These are phyloP conservation scores for Notechis scutatus DNA, from an alignment of 2,113 vertebrate species.

Conservation along the genomic window DNA sequence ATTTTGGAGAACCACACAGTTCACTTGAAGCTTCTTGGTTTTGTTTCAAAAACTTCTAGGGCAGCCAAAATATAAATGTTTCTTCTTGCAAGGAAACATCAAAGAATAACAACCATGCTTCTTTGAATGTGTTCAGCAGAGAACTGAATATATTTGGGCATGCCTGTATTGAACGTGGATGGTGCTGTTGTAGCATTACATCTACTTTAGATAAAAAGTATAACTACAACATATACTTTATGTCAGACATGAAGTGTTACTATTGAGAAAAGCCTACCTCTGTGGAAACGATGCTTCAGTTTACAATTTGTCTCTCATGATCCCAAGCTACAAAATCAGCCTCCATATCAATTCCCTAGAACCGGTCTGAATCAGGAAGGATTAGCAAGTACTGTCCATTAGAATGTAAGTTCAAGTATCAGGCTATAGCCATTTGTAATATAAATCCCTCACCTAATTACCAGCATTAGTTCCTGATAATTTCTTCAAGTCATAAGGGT, in stretches of 20 bases:
- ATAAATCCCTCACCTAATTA: not conserved
- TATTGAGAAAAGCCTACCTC: not conserved
- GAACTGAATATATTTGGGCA: not conserved
- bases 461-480: not conserved
- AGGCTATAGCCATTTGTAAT: not conserved
- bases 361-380: not conserved
- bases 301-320: not conserved
- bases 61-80: not conserved
- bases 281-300: not conserved
- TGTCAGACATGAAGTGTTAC: not conserved
- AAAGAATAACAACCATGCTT: not conserved
- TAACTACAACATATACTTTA: not conserved
- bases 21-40: not conserved
- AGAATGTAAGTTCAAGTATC: not conserved
- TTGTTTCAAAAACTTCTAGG: not conserved
- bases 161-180: not conserved
- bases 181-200: not conserved
- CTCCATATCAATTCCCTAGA: not conserved
- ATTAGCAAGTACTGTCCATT: not conserved
- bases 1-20: not conserved
- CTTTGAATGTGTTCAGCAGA: not conserved
- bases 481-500: not conserved
- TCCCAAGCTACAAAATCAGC: not conserved
- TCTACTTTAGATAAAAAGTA: not conserved
- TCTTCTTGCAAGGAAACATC: not conserved